Evolutionary conservation across 2,113 vertebrate genomes (phyloP).

Genomic region (Scytalopus superciliaris): DNA sequence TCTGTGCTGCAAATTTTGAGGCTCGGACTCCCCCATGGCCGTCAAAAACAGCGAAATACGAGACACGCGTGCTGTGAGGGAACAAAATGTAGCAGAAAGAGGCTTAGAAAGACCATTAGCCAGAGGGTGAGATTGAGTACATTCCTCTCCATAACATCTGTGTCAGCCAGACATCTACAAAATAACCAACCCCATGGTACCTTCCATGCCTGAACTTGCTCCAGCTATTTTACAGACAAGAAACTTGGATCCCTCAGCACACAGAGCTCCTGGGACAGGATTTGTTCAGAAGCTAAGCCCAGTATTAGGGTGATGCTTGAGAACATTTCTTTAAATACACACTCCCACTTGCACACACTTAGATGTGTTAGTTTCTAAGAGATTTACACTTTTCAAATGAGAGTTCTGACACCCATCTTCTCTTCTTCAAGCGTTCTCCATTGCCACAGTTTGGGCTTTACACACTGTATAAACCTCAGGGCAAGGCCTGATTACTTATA

Average conservation of each 20-base stretch:
- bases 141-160: background rate
- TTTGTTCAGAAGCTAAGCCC: background rate
- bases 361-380: background rate
- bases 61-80: conserved; percentile 80
- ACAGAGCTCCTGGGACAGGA: background rate
- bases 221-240: background rate
- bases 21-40: conserved; percentile 91
- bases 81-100: background rate
- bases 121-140: background rate
- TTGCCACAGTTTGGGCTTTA: background rate
- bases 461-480: background rate
- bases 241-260: background rate
- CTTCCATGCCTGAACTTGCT: background rate
- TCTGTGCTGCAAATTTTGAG: conserved; percentile 89
- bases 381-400: background rate
- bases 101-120: background rate
- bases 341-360: background rate
- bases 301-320: background rate
- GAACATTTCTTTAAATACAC: background rate
- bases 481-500: background rate
- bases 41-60: conserved; percentile 94
- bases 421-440: background rate
- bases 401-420: background rate
- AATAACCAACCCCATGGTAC: background rate
- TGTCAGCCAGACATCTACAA: background rate